These are phyloP conservation scores for Poecilia picta DNA, from an alignment of 2,797 vertebrate species.

Conservation along the genomic window DNA sequence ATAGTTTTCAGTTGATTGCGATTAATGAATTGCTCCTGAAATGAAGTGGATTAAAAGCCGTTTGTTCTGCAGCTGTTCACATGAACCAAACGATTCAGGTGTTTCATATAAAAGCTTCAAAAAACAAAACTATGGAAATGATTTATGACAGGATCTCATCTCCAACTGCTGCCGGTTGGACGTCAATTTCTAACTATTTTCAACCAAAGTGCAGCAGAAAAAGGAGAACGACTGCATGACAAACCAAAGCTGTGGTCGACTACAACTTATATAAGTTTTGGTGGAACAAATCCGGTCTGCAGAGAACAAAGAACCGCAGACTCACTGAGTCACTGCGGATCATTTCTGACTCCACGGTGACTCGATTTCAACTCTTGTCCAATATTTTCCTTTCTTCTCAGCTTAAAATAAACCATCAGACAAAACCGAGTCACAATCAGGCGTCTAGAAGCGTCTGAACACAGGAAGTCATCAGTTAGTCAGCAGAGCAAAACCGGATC, in stretches of 20 bases:
- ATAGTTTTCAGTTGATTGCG: too few relatives aligned
- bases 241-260: neutral
- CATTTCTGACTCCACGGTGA: neutral
- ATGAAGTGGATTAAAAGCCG: too few relatives aligned
- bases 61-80: too few relatives aligned
- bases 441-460: constrained; percentile 21
- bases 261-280: neutral
- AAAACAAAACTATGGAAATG: neutral
- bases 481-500: neutral
- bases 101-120: too few relatives aligned
- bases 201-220: neutral
- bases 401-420: constrained; percentile 9
- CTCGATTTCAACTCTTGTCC: constrained; percentile 13
- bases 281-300: constrained; percentile 13
- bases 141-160: neutral
- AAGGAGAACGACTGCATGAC: neutral
- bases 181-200: neutral
- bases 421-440: constrained; percentile 36
- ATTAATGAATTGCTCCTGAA: too few relatives aligned
- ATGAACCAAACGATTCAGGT: too few relatives aligned
- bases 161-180: neutral
- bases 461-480: constrained; percentile 5
- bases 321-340: constrained; percentile 38
- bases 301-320: constrained; percentile 19
- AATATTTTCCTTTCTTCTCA: constrained; percentile 29